A percentile compares a stretch with the other conserved stretches of the same genome.
Conservation (phyloP, 35 echinoderm and acorn worm species). For the Eucidaris tribuloides region DNA sequence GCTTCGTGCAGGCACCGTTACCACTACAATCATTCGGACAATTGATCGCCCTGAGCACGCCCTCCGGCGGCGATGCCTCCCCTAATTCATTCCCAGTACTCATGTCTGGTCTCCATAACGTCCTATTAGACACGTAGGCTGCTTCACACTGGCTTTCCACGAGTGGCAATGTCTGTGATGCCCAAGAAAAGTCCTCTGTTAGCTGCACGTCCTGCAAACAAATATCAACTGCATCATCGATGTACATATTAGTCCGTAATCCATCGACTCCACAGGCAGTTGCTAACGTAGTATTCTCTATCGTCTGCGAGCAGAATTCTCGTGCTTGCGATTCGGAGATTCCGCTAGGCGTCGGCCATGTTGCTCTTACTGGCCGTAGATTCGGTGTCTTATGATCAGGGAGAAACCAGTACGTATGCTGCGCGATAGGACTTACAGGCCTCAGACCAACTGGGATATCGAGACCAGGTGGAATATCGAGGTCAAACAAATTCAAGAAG, state of each 20-base stretch:
- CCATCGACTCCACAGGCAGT: conserved; percentile 42
- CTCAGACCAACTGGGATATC: background rate
- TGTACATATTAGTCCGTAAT: conserved; percentile 57
- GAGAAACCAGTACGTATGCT: conserved; percentile 59
- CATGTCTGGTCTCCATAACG: conserved; percentile 25
- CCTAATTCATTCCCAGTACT: background rate
- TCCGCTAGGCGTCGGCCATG: conserved; percentile 87
- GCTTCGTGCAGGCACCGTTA: conserved; percentile 53
- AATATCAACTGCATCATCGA: conserved; percentile 82
- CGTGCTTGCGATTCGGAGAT: conserved; percentile 79
- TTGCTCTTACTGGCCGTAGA: conserved; percentile 34
- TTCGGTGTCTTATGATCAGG: conserved; percentile 65
- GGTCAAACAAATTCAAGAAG: conserved; percentile 18
- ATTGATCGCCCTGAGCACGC: conserved; percentile 60
- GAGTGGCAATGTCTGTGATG: conserved; percentile 62
- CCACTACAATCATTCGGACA: conserved; percentile 91
- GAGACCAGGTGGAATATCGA: background rate
- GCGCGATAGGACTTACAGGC: background rate
- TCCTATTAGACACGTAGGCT: conserved; percentile 49
- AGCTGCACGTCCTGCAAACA: conserved; percentile 85
- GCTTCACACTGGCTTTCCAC: conserved; percentile 91
- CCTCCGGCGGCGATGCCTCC: conserved; percentile 20
- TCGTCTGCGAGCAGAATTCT: conserved; percentile 66
- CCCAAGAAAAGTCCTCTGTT: conserved; percentile 89
- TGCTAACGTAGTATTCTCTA: conserved; percentile 58